Evolutionary conservation across 2,113 vertebrate species (phyloP).

Genomic region (Albula goreensis): DNA sequence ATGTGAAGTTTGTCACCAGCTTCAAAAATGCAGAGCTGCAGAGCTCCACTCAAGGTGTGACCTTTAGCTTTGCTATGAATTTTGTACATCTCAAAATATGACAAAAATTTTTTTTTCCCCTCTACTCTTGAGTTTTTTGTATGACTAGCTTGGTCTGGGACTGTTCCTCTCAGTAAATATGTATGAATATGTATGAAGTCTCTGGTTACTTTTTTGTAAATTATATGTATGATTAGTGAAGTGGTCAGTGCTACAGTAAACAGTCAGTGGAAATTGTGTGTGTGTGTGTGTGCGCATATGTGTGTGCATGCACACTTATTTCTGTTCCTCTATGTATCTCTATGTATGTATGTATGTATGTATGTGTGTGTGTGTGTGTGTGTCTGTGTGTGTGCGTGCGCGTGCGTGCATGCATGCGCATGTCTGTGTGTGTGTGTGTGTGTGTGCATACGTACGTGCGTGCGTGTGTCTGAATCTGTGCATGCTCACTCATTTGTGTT

Average conservation of each 20-base stretch:
- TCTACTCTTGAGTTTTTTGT: too few relatives aligned
- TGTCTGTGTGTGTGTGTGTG: constrained; percentile 3
- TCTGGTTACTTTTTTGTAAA: too few relatives aligned
- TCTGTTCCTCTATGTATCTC: not conserved
- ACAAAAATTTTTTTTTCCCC: too few relatives aligned
- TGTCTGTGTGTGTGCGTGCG: not conserved
- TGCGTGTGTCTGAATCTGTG: not conserved
- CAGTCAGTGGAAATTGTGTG: too few relatives aligned
- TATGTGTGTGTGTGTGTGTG: not conserved
- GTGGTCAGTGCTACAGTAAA: too few relatives aligned
- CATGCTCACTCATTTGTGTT: too few relatives aligned
- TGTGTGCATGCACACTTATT: not conserved
- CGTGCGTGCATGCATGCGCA: too few relatives aligned
- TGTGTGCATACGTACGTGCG: not conserved
- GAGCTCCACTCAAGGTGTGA: not conserved
- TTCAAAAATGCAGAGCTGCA: not conserved
- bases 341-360: constrained; percentile 5
- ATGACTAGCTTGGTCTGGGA: too few relatives aligned
- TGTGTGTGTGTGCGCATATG: not conserved
- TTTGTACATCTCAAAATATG: not conserved
- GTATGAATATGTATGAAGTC: too few relatives aligned
- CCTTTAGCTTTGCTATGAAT: not conserved
- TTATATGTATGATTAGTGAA: too few relatives aligned
- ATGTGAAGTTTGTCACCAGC: not conserved
- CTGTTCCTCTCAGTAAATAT: too few relatives aligned